These are phyloP conservation scores for Ceratina australensis DNA, from an alignment of 1,140 invertebrate species.

Conservation along the genomic window DNA sequence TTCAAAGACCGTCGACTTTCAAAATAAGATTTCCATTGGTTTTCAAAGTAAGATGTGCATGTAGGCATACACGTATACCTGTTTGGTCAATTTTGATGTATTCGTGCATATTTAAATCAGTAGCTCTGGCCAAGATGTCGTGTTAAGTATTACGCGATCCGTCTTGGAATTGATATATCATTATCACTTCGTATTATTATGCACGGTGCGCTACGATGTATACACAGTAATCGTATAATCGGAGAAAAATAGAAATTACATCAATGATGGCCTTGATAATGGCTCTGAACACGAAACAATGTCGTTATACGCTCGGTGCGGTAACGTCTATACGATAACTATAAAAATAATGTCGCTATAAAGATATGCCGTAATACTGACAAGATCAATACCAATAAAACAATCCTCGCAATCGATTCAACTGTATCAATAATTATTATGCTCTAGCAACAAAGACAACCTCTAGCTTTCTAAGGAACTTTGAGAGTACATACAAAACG, in stretches of 20 bases:
- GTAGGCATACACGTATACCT: too few species aligned
- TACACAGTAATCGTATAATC: constrained; percentile 10
- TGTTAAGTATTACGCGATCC: constrained; percentile 8
- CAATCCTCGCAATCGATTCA: constrained; percentile 33
- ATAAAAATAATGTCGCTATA: constrained; percentile 53
- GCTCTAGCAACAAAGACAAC: constrained; percentile 14
- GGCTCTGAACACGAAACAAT: constrained; percentile 24
- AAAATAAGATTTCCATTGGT: too few species aligned
- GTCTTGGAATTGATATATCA: constrained; percentile 6
- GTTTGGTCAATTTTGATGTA: too few species aligned
- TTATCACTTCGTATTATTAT: constrained; percentile 14
- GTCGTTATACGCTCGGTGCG: constrained; percentile 36
- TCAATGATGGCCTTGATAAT: background rate
- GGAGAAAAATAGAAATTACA: constrained; percentile 19
- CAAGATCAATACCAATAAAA: constrained; percentile 29
- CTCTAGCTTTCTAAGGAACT: constrained; percentile 41
- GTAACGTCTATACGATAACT: constrained; percentile 19
- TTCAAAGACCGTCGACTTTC: too few species aligned
- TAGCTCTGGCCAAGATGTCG: too few species aligned
- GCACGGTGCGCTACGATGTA: constrained; percentile 31
- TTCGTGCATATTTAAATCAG: too few species aligned
- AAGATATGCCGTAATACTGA: constrained; percentile 40
- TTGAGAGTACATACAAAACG: constrained; percentile 36
- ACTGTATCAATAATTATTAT: constrained; percentile 21
- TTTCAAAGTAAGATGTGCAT: too few species aligned